These are phyloP conservation scores for Sinocyclocheilus anshuiensis DNA, from an alignment of 2,113 vertebrate genomes.

Conservation along the genomic window DNA sequence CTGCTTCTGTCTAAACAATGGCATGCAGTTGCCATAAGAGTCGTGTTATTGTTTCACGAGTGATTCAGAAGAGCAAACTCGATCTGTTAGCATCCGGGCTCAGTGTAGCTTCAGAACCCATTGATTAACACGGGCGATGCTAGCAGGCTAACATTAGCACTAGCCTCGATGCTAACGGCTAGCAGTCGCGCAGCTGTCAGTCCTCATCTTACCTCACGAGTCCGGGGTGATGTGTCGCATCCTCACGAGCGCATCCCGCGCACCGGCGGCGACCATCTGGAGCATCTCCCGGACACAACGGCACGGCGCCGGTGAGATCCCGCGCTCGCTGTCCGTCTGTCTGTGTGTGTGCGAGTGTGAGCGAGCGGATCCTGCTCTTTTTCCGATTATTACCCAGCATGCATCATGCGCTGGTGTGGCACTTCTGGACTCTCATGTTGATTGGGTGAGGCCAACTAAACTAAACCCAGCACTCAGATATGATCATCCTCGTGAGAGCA, in stretches of 20 bases:
- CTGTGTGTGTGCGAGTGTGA: background rate
- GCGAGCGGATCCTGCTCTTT: constrained; percentile 15
- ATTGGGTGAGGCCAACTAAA: background rate
- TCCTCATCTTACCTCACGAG: constrained; percentile 32
- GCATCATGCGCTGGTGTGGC: constrained; percentile 54
- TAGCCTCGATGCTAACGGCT: constrained; percentile 7
- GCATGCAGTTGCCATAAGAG: background rate
- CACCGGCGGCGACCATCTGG: background rate
- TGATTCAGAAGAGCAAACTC: background rate
- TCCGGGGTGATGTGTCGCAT: constrained; percentile 6
- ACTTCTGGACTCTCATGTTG: constrained; percentile 5
- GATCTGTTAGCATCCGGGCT: background rate
- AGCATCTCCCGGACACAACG: too few species aligned
- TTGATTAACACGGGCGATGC: constrained; percentile 15
- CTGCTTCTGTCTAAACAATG: background rate
- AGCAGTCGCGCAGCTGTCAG: constrained; percentile 9
- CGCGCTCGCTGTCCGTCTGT: background rate
- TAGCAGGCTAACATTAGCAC: constrained; percentile 11
- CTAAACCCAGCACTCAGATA: background rate
- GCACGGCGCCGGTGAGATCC: too few species aligned
- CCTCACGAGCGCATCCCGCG: background rate
- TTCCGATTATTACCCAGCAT: constrained; percentile 67
- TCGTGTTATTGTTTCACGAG: background rate
- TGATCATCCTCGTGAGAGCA: background rate
- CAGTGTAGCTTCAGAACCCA: background rate